Base-by-base conservation (phyloP, 2,113 vertebrate species). In the Gorsachius goisagi region DNA sequence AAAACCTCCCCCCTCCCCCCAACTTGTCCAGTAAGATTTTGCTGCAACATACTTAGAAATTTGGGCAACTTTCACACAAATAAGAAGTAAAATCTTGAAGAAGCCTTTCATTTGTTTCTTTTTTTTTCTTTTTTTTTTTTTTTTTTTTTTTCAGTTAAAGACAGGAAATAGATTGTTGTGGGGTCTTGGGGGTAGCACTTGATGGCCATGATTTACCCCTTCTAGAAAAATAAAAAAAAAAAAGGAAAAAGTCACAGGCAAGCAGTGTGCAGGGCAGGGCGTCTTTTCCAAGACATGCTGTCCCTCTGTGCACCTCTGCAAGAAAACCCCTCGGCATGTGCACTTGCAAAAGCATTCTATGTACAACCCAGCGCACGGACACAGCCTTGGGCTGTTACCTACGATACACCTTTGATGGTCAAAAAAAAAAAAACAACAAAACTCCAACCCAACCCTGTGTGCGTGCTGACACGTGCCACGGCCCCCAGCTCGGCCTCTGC, bases 51-150 rank as follows among this genome's bases (percentile, higher is more conserved):
- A 95, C 85, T 94, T 91, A 85, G 90, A 96, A 97, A 97, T 93
- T 86, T 96, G 97, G 97, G 94, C 92, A 93, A 96, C 90, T 97
- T 96, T 90, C 91, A 97, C 97, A 95, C 90, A 94, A 91, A 94
- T 60, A 96, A 90, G 85, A 83, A 97, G 96, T 63, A 92, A 97
- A 96, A 93, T 59, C 91, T 94, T 3, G 64, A 96, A 95, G 94
- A 96, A 96, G 90, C 95, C 58, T 95, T 95, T 91, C 3, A 27
- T 20, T 88, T 0, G 0, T 32, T 53, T 79, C 1, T 85, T 26
- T 73, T 47, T 59, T 60, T 49, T 28, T 4, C 21, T 44, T 18
- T 33, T 53, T 60, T 49, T 28, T 4, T 26, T 44, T 18, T 33
- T 53, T 17, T 53, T 53, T 28, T 27, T 14, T 33, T 62, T 50